phyloP scores from a whole-genome alignment of 2,888 invertebrate species.

The Leucoma salicis region DNA sequence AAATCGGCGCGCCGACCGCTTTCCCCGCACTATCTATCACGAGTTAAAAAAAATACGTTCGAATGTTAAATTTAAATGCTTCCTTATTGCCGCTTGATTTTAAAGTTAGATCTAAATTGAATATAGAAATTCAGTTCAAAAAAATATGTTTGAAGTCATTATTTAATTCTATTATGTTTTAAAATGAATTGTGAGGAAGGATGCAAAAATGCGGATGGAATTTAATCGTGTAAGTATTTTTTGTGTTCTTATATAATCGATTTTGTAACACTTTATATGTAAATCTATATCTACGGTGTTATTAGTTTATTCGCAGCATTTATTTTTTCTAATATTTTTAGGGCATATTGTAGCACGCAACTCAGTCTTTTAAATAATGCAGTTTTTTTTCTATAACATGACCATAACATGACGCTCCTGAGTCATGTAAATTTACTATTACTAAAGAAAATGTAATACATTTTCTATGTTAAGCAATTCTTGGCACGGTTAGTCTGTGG shows the following conservation, averaged over 20 bases:
- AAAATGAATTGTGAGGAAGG: not conserved
- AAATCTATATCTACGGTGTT: not conserved
- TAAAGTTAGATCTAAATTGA: slow-evolving; percentile 1
- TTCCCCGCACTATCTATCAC: slow-evolving; percentile 60
- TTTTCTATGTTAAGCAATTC: too few species aligned
- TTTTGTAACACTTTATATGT: slow-evolving; percentile 7
- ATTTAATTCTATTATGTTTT: slow-evolving; percentile 2
- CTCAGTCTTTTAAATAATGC: too few species aligned
- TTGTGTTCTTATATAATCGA: slow-evolving; percentile 7
- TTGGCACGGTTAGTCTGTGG: too few species aligned
- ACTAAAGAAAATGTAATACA: too few species aligned
- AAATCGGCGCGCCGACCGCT: slow-evolving; percentile 63
- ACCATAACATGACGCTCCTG: too few species aligned
- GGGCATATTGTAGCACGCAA: too few species aligned
- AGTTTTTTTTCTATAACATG: too few species aligned
- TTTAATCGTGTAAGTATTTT: slow-evolving; percentile 4
- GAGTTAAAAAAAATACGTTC: slow-evolving; percentile 24
- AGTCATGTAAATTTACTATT: too few species aligned
- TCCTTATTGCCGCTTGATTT: slow-evolving; percentile 6
- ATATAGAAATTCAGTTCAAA: not conserved
- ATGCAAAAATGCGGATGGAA: slow-evolving; percentile 5
- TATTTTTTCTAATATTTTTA: too few species aligned
- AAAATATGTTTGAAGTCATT: not conserved
- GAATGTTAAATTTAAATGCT: slow-evolving; percentile 9
- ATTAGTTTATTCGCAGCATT: too few species aligned